phyloP scores from a whole-genome alignment of 2,113 vertebrate species.

The Rhinopomastus cyanomelas region DNA sequence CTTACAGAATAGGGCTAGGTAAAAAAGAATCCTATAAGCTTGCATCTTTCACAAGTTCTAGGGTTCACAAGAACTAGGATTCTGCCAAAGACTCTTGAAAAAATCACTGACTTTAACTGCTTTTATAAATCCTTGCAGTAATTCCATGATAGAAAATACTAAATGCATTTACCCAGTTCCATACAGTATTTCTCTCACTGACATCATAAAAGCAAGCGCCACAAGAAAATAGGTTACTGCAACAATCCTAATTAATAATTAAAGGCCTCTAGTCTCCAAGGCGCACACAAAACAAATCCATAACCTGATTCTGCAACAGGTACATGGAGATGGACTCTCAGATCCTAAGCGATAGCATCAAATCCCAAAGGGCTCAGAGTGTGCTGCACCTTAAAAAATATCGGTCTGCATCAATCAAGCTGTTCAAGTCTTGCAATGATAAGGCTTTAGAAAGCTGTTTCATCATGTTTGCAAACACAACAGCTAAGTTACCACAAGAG shows the following conservation, averaged over 20 bases:
- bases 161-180: rapidly evolving
- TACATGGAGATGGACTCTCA: not conserved
- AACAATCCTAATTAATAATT: not conserved
- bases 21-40: not conserved
- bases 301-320: not conserved
- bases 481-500: not conserved
- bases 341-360: not conserved
- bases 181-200: not conserved
- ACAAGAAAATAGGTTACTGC: not conserved
- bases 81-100: not conserved
- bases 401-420: not conserved
- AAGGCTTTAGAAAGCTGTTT: not conserved
- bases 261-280: not conserved
- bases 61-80: no score
- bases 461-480: not conserved
- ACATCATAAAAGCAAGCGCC: not conserved
- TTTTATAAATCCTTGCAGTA: not conserved
- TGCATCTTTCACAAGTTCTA: not conserved
- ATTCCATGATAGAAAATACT: not conserved
- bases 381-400: not conserved
- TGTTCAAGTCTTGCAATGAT: not conserved
- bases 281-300: not conserved
- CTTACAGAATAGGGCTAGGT: not conserved
- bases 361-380: not conserved
- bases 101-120: not conserved